phyloP scores from a whole-genome alignment of 2,113 vertebrate species.

The Catharus minimus region DNA sequence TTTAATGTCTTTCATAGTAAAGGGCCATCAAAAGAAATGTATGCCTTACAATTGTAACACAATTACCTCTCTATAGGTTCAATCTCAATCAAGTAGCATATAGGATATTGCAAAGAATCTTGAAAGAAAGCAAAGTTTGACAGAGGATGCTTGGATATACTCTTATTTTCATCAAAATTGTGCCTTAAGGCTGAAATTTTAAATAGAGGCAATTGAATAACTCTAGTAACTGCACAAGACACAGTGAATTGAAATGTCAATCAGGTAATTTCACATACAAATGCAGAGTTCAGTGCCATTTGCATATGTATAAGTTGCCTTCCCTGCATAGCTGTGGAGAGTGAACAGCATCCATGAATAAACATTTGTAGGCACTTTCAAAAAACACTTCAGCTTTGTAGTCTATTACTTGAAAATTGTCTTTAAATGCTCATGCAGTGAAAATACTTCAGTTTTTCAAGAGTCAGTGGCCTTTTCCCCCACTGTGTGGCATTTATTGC shows the following conservation, averaged over 20 bases:
- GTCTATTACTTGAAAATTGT: constrained; percentile 35
- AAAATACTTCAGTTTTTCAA: not conserved
- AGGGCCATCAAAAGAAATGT: not conserved
- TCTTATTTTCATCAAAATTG: constrained; percentile 24
- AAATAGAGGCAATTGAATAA: constrained; percentile 11
- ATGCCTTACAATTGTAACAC: not conserved
- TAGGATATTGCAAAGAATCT: not conserved
- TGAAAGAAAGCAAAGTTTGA: constrained; percentile 18
- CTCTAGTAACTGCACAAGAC: not conserved
- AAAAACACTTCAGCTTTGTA: constrained; percentile 14
- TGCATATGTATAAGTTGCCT: constrained; percentile 57
- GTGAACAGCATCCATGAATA: constrained; percentile 27
- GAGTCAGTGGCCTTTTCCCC: not conserved
- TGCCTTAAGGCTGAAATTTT: constrained; percentile 8
- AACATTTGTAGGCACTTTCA: constrained; percentile 34
- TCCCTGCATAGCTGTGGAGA: constrained; percentile 11
- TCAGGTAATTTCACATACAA: constrained; percentile 49
- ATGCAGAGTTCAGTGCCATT: constrained; percentile 32
- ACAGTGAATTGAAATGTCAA: constrained; percentile 58
- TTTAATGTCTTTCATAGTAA: constrained; percentile 19
- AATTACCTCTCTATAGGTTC: constrained; percentile 5
- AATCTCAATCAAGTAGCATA: not conserved
- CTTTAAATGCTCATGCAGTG: not conserved
- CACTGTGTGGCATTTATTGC: not conserved
- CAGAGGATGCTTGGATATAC: not conserved